Percentiles rank a stretch among this genome's conserved stretches.
These are phyloP conservation scores for Trichopoda pennipes DNA, from an alignment of 2,888 invertebrate species.

Conservation along the genomic window DNA sequence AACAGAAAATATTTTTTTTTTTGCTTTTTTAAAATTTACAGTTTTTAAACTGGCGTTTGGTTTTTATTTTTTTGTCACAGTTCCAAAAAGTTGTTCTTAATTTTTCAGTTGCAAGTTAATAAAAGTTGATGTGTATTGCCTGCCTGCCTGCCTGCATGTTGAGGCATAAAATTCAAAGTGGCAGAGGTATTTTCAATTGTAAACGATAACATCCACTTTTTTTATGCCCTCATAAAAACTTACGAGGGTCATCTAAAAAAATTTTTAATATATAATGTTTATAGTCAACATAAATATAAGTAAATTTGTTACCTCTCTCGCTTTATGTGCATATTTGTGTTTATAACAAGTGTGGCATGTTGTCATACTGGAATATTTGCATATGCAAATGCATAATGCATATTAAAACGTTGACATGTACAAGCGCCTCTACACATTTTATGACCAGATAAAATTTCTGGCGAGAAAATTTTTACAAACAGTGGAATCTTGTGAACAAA, in stretches of 20 bases:
- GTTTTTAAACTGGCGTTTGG: not conserved
- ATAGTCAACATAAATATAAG: not conserved
- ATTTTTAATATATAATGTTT: too few species aligned
- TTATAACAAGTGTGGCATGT: slow-evolving; percentile 63
- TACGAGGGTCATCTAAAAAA: slow-evolving; percentile 1
- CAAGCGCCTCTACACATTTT: slow-evolving; percentile 58
- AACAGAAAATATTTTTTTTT: not conserved
- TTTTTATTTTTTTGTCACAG: not conserved
- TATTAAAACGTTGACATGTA: slow-evolving; percentile 56
- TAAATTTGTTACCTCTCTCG: slow-evolving; percentile 3
- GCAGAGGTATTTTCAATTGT: slow-evolving; percentile 48
- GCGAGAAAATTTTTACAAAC: not conserved
- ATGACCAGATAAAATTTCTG: slow-evolving; percentile 43
- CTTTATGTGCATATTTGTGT: slow-evolving; percentile 18
- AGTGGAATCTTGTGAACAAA: not conserved
- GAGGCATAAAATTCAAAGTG: slow-evolving; percentile 52
- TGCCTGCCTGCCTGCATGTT: slow-evolving; percentile 15
- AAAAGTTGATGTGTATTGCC: slow-evolving; percentile 32
- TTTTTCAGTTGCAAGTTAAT: slow-evolving; percentile 37
- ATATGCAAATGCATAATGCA: slow-evolving; percentile 51
- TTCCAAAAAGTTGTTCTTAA: slow-evolving; percentile 28
- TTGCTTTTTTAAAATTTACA: not conserved
- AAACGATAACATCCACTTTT: slow-evolving; percentile 14
- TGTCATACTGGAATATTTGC: slow-evolving; percentile 65
- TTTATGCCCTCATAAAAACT: not conserved